Evolutionary conservation across 2,797 vertebrate genomes (phyloP), one percentile per base, ranked within the genome.

Genomic region (Poecilia wingei): DNA sequence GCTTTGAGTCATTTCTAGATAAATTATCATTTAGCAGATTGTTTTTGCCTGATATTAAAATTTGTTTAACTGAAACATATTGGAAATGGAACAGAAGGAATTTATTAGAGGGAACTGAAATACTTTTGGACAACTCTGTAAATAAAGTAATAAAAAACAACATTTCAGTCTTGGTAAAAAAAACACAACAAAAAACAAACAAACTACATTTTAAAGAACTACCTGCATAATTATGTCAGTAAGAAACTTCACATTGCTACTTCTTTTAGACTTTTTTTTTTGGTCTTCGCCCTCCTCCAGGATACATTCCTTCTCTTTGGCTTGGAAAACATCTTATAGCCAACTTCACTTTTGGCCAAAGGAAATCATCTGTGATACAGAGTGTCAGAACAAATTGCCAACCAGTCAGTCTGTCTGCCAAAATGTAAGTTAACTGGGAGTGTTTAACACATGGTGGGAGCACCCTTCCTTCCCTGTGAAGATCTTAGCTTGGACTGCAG

Each of bases 181-280:
- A 57, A 3, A 4, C 20, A 36, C 36, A 39, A 39, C 4, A n/a
- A 1, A n/a, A n/a, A 3, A 16, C 18, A 31, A 31, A 31, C 31
- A 31, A 31, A 31, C 79, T 82, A 84, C 43, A 64, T 77, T 77
- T 77, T 80, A 85, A 89, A 76, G 36, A 82, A 43, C 51, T n/a
- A 61, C 59, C 74, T 69, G 76, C 55, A 75, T 70, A 49, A 68
- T 43, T 41, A 61, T 81, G 84, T 72, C 20, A 1, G 31, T 61
- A 61, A 82, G 68, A 85, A 72, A 82, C 71, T 72, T 77, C 77
- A 79, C 12, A 80, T 57, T 64, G 12, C 28, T 64, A 12, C 45
- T 13, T 64, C 28, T 73, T 72, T 79, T 64, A 76, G 16, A 28
- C 70, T 83, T 66, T 14, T 10, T 14, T 10, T 74, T 22, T 61